These are phyloP conservation scores for Chrysolina americana DNA, from an alignment of 2,888 invertebrate species.

Conservation along the genomic window DNA sequence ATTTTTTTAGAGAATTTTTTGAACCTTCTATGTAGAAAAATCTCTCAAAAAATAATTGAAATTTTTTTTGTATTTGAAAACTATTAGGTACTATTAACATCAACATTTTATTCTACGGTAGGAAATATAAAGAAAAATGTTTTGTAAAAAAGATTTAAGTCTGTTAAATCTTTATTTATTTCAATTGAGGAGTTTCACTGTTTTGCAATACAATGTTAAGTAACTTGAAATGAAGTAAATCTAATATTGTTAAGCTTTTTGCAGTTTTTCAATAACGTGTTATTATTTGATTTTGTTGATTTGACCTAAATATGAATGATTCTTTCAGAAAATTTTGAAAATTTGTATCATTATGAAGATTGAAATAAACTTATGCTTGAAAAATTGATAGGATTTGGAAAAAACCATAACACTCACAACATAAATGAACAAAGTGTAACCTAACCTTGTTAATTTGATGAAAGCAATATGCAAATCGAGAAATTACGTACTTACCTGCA, in stretches of 20 bases:
- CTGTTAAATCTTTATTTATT: background rate
- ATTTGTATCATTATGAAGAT: background rate
- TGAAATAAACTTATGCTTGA: background rate
- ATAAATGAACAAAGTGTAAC: background rate
- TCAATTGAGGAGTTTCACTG: background rate
- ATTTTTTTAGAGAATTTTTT: background rate
- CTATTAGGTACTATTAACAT: background rate
- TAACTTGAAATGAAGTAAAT: background rate
- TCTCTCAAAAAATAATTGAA: background rate
- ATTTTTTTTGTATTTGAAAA: background rate
- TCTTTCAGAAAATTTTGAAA: background rate
- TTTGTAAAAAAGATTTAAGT: slow-evolving; percentile 5
- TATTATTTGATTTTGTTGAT: background rate
- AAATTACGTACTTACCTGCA: background rate
- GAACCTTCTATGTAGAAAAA: slow-evolving; percentile 3
- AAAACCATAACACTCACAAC: background rate
- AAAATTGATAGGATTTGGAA: background rate
- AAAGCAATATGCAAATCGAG: background rate
- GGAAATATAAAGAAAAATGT: background rate
- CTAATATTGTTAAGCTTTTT: slow-evolving; percentile 2
- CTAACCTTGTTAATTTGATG: background rate
- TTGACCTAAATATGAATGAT: background rate
- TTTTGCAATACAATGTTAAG: slow-evolving; percentile 7
- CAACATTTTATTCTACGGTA: background rate
- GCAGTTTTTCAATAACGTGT: slow-evolving; percentile 16